Conservation (phyloP, 2,888 invertebrate genomes). For the Pediacus dermestoides region DNA sequence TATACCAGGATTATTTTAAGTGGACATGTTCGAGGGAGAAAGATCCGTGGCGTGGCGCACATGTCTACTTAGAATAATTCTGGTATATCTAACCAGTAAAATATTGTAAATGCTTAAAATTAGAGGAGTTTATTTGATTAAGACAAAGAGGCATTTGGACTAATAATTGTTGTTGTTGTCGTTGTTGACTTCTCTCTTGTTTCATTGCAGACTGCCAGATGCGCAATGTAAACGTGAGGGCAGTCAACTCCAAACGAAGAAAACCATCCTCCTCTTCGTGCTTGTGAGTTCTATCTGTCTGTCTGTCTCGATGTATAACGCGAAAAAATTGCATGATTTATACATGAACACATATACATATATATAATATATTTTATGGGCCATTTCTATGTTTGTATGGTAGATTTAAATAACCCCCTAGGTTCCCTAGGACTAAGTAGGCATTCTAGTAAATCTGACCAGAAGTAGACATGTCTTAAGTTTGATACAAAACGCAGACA, state of each 20-base stretch:
- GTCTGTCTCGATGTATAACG: constrained; percentile 44
- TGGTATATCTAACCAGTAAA: no score
- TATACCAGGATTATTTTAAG: no score
- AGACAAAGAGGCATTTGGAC: constrained; percentile 18
- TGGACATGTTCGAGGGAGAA: no score
- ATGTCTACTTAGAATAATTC: no score
- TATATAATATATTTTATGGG: constrained; percentile 7
- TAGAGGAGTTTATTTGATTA: not conserved
- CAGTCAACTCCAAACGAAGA: constrained; percentile 66
- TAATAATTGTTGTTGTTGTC: constrained; percentile 29
- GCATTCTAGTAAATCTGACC: no score
- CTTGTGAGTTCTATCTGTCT: constrained; percentile 60
- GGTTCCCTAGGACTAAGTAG: not conserved
- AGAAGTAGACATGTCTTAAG: no score
- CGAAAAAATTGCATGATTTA: constrained; percentile 28
- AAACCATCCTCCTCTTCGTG: constrained; percentile 64
- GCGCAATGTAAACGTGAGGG: constrained; percentile 72
- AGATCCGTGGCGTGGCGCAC: no score
- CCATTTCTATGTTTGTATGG: constrained; percentile 16
- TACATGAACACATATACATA: not conserved
- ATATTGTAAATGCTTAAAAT: no score
- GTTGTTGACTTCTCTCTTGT: constrained; percentile 58
- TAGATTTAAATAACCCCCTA: no score
- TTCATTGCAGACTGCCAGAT: constrained; percentile 74
- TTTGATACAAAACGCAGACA: no score